Evolutionary conservation across 2,888 invertebrate species (phyloP), one percentile per base, ranked within the genome.

Genomic region (Agrotis ipsilon): DNA sequence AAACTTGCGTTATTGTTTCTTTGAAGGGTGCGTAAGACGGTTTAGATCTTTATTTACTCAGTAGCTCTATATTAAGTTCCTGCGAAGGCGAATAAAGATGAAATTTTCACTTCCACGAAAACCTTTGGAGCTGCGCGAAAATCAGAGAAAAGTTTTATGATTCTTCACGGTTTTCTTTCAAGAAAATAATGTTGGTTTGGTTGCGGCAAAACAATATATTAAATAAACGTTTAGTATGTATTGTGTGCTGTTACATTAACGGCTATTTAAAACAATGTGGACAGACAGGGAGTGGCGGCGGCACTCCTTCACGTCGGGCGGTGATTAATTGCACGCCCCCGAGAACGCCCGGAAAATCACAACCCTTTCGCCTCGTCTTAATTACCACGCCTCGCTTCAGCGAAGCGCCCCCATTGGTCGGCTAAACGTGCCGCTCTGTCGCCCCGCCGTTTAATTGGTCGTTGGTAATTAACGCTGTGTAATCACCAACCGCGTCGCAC

Each of bases 361-460:
- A 96, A 96, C 96, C 96, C 96, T 96, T 96, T 95, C 90, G 91
- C 86, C 45, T 83, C 80, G 90, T 94, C 91, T 95, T 96, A 96
- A 96, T 96, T 96, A 96, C 96, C 94, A 94, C 96, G 95, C 94
- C 95, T 93, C 87, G 92, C 89, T 94, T 94, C 94, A 94, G 94
- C 86, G 88, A 83, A 88, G 92, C 88, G 82, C 87, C 87, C 88
- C 91, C 82, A 95, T 95, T 95, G 96, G 96, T 84, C 87, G 88
- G 78, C 66, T 46, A 63, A 64, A 69, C 72, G 88, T 87, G 86
- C 87, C 90, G 91, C 90, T 88, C 86, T 90, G 90, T 92, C 94
- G 92, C 93, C 91, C 90, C 90, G 87, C 86, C 82, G 91, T 94
- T 94, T 96, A 96, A 96, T 96, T 96, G 96, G 96, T 93, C 92